Base-by-base conservation (phyloP, 2,888 invertebrate genomes). In the Micoletzkya japonica region DNA sequence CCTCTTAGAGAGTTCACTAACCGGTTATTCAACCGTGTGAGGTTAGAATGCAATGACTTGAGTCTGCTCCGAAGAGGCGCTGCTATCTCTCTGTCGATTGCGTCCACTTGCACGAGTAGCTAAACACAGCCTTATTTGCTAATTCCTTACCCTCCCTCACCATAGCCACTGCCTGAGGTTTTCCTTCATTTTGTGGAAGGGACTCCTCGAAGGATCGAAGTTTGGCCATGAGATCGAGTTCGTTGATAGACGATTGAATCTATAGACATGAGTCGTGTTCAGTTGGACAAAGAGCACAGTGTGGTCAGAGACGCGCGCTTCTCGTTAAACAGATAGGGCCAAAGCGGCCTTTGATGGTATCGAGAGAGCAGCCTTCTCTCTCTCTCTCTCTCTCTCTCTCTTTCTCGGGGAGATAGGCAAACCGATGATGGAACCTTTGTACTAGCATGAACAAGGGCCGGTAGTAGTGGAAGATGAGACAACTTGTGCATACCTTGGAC, bases 31-130 rank as follows among this genome's bases (percentile, higher is more conserved):
- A 67, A 57, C 26, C 57, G 56, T 17, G 77, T 77, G 39, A 79
- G 72, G 67, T 79, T 79, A 0, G 72, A 54, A 49, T 79, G 73
- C 17, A 79, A 58, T 6, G 63, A 56, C 6, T 73, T 59, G 2
- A 79, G 56, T 50, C 74, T 67, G 17, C 63, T 69, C 20, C 79
- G 39, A 10, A 79, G 63, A 14, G 79, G 79, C 17, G 73, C 73
- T 0, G 79, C 77, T 58, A 77, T 76, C 37, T 76, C 73, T 6
- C 54, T 52, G 58, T 79, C 77, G 1, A 79, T 68, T 39, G 77
- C 79, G 56, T 73, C 59, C 14, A 79, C 72, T 66, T 79, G 79
- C n/a, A 77, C 79, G 2, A 77, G 63, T 30, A 79, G 73, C 60
- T 77, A 39, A n/a, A 73, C 1, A 49, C 20, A 32, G 50, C 26